phyloP scores from a whole-genome alignment of 2,113 vertebrate genomes.

The Spermophilus dauricus region DNA sequence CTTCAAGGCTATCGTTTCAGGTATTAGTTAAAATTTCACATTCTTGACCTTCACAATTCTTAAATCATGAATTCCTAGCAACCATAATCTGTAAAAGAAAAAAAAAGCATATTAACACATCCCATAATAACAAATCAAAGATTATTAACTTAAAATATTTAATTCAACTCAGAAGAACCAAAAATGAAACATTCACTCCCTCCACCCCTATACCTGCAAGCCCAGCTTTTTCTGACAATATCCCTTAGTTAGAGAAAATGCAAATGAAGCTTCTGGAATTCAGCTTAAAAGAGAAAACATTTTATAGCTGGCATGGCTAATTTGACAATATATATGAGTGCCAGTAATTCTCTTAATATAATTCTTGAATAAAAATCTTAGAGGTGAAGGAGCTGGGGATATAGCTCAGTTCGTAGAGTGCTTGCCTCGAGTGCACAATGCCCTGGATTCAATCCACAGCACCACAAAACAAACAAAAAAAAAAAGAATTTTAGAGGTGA shows the following conservation, averaged over 20 bases:
- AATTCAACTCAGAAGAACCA: conserved; percentile 83
- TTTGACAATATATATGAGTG: not conserved
- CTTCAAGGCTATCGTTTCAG: conserved; percentile 27
- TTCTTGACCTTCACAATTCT: conserved; percentile 66
- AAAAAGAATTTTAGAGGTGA: not conserved
- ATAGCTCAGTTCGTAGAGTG: no score
- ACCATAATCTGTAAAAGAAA: conserved; percentile 75
- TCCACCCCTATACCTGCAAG: not conserved
- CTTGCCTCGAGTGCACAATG: no score
- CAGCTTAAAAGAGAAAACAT: not conserved
- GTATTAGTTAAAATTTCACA: conserved; percentile 38
- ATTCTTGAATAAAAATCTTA: not conserved
- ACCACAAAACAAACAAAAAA: no score
- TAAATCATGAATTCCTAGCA: conserved; percentile 72
- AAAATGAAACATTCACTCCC: conserved; percentile 55
- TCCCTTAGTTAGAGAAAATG: not conserved
- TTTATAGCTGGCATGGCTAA: not conserved
- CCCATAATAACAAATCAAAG: conserved; percentile 74
- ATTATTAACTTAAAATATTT: conserved; percentile 84
- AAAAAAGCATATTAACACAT: conserved; percentile 66
- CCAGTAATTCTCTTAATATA: not conserved
- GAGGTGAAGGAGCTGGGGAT: not conserved
- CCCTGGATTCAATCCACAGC: no score
- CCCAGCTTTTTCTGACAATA: conserved; percentile 25
- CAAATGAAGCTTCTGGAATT: conserved; percentile 6